Evolutionary conservation across 2,113 vertebrate species (phyloP), one percentile per base, ranked within the genome.

Genomic region (Pionites leucogaster): DNA sequence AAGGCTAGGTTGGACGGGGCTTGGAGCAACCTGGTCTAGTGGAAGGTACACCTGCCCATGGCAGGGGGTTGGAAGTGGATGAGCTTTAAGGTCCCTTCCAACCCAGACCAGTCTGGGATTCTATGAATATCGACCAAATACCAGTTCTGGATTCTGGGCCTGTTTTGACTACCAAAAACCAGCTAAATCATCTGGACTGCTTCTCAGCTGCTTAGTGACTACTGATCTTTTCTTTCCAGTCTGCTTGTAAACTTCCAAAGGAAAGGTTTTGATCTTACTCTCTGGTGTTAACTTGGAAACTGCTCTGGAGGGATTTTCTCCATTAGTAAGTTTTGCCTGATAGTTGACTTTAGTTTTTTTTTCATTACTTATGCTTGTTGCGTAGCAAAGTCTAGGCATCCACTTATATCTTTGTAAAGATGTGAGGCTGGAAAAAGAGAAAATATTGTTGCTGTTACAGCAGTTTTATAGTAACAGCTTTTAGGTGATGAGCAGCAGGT

Each of bases 241-340:
- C 29, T 4, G 4, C 25, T 3, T 68, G 22, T 63, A 44, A 65
- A 39, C 19, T 78, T 49, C 33, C 44, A 50, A 33, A 77, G 33
- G 31, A 52, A n/a, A 49, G 10, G 4, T 63, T 78, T 42, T 0
- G 0, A 6, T 70, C 49, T 9, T 25, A 5, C 5, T 70, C n/a
- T 52, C 35, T 31, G 1, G 24, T 33, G 2, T 44, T 80, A 23
- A 46, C 63, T 63, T 72, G 75, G 31, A 65, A 82, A 33, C 71
- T 65, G 5, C 13, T 35, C 18, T 14, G 76, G 47, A 60, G 27
- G 39, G 37, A 22, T 60, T 75, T 64, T 60, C 7, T 33, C 57
- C 10, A 0, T 78, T 13, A 68, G 10, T 6, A 27, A 46, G 9
- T 47, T 82, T 77, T 86, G 35, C 18, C n/a, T 9, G 10, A 13